Evolutionary conservation across 2,888 invertebrate species (phyloP).

Genomic region (Nowickia ferox): DNA sequence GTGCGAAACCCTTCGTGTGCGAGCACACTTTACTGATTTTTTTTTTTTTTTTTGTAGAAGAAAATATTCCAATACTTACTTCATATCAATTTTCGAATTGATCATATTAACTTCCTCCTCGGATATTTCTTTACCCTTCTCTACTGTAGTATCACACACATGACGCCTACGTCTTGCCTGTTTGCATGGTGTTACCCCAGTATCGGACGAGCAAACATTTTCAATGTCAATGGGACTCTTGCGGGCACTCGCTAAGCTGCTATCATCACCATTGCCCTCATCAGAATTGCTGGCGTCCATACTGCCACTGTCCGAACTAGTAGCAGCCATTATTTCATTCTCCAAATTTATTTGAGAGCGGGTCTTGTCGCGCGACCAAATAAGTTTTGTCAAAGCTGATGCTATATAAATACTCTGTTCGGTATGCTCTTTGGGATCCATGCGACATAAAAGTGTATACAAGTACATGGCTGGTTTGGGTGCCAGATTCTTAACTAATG

Average conservation of each 20-base stretch:
- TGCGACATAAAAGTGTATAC: conserved; percentile 92
- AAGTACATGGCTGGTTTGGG: conserved; percentile 94
- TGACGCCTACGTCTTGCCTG: conserved; percentile 82
- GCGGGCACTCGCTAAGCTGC: conserved; percentile 85
- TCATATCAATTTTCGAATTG: conserved; percentile 78
- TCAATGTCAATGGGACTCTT: conserved; percentile 84
- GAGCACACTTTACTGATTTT: too few species aligned
- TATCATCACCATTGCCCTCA: conserved; percentile 85
- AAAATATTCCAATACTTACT: conserved; percentile 74
- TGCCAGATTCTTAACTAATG: conserved; percentile 94
- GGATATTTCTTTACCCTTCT: conserved; percentile 77
- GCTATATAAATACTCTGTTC: conserved; percentile 96
- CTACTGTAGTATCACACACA: conserved; percentile 80
- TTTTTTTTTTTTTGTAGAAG: too few species aligned
- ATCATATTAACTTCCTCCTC: conserved; percentile 76
- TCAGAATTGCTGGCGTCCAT: conserved; percentile 92
- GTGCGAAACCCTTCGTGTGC: too few species aligned
- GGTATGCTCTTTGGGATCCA: conserved; percentile 95
- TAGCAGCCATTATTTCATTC: conserved; percentile 82
- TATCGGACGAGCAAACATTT: conserved; percentile 82
- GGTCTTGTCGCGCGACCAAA: conserved; percentile 91
- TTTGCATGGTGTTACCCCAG: conserved; percentile 85
- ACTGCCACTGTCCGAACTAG: conserved; percentile 91
- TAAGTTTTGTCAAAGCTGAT: conserved; percentile 94
- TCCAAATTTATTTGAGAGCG: conserved; percentile 83